A percentile compares a stretch with the other conserved stretches of the same genome.
Evolutionary conservation across 2,797 vertebrate genomes (phyloP).

Genomic region (Pagetopsis macropterus): DNA sequence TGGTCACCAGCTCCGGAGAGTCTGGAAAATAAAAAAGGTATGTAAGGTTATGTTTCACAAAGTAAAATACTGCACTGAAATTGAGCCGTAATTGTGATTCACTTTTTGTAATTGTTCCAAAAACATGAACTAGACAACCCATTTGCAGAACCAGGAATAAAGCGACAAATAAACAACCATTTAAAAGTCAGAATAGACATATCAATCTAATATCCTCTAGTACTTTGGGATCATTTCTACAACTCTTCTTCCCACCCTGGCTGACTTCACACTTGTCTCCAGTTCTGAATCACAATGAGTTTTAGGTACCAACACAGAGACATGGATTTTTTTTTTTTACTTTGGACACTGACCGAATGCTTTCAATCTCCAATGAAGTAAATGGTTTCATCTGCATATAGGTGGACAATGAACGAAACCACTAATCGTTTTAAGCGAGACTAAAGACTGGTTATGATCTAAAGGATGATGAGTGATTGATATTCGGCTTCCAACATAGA

Average conservation of each 20-base stretch:
- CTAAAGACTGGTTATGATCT: neutral
- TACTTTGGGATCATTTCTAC: neutral
- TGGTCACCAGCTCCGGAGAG: conserved; percentile 67
- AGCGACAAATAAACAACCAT: neutral
- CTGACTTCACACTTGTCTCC: neutral
- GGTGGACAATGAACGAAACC: conserved; percentile 3
- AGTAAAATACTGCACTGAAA: neutral
- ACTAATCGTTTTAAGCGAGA: neutral
- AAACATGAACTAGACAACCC: neutral
- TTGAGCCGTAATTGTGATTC: neutral
- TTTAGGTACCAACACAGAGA: neutral
- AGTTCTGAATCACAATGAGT: neutral
- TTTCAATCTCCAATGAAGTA: conserved; percentile 1
- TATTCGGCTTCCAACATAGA: neutral
- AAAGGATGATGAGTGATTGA: neutral
- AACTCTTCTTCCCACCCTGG: neutral
- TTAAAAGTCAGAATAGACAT: neutral
- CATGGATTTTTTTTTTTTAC: neutral
- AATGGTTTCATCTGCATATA: conserved; percentile 30
- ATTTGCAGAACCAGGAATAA: neutral
- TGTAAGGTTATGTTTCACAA: neutral
- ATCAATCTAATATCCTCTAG: neutral
- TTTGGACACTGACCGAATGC: neutral
- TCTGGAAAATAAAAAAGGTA: conserved; percentile 39
- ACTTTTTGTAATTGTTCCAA: neutral